A percentile compares a stretch with the other conserved stretches of the same genome.
Evolutionary conservation across 2,797 vertebrate species (phyloP).

Genomic region (Chiroxiphia lanceolata): DNA sequence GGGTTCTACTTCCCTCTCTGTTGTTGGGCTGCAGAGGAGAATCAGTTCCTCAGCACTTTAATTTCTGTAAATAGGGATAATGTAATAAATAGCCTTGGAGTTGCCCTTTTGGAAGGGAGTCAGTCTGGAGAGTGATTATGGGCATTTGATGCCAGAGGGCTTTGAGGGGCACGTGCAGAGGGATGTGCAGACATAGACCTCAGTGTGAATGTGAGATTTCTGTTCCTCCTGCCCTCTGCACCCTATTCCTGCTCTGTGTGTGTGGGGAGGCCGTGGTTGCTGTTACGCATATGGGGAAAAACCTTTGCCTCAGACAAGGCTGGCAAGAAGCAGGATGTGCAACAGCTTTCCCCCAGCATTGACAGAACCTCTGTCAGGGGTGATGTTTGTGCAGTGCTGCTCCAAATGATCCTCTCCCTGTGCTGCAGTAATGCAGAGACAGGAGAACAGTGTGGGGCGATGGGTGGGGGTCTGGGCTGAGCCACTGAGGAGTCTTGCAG

Average conservation of each 20-base stretch:
- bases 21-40: neutral
- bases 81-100: neutral
- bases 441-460: neutral
- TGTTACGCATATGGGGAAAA: fast-evolving
- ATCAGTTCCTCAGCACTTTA: neutral
- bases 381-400: fast-evolving
- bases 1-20: neutral
- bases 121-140: neutral
- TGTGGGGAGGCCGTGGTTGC: fast-evolving
- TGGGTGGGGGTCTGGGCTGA: neutral
- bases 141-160: neutral
- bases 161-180: neutral
- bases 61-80: neutral
- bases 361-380: fast-evolving
- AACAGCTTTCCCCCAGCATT: neutral
- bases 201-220: neutral
- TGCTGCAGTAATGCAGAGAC: neutral
- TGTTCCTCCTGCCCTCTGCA: neutral
- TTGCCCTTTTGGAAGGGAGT: neutral
- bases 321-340: neutral
- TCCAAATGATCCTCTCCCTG: neutral
- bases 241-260: fast-evolving
- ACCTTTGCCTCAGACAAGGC: neutral
- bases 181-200: neutral
- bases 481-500: neutral